Base-by-base conservation (phyloP, 2,888 invertebrate species). In the Panzeria rudis region DNA sequence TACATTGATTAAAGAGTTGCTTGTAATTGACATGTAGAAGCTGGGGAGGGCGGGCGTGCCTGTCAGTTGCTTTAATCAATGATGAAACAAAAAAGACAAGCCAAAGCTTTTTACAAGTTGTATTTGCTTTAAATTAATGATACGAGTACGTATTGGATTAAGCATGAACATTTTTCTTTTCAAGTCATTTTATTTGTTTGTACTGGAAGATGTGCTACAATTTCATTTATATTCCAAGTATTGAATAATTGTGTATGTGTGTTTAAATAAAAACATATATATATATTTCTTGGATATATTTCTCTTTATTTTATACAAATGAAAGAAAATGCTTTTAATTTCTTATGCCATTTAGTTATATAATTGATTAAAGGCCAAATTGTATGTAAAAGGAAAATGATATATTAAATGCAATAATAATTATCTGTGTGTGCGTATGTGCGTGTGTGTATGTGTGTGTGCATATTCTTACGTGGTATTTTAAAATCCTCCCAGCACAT, bases 361-460 rank as follows among this genome's bases (percentile, higher is more conserved):
- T 68, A 77, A 68, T 77, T 77, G 77, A 68, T 77, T 77, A 23
- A 77, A 59, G 50, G 23, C 44, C 54, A 76, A 47, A 59, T 20
- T 35, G 44, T 68, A 59, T 13, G 61, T 15, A 15, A 44, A 47
- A n/a, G 25, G 54, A 59, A 8, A n/a, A 32, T 32, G 44, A 29
- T 23, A 44, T 32, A 59, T 20, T 11, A 32, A 32, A 32, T 15
- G n/a, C 13, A 47, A 61, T 11, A 72, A 25, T 38, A 52, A 73
- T 61, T 35, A n/a, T 5, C n/a, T 4, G 25, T 0, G 3, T 35
- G 2, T 54, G 17, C 5, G 17, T 32, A 15, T 3, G 41, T 17
- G 35, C 5, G n/a, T n/a, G n/a, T 35, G 2, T 54, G 17, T 3
- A 29, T 29, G 29, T 29, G 2, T 29, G 29, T 29, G 3, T 29